A percentile compares a stretch with the other conserved stretches of the same genome.
phyloP scores from a whole-genome alignment of 2,797 vertebrate genomes.

The Danio tinwini region DNA sequence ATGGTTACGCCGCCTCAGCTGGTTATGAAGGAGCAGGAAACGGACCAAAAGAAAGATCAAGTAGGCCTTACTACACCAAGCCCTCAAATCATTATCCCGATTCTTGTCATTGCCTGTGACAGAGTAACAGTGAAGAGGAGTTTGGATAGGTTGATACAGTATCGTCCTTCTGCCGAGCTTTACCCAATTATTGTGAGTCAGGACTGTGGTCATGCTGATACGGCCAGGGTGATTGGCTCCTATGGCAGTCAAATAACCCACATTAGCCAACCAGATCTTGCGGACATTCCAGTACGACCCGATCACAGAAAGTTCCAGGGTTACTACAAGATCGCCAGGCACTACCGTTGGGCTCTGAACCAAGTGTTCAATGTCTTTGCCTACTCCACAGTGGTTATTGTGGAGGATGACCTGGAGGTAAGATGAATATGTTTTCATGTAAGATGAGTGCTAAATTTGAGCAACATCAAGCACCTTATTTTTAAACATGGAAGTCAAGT shows the following conservation, averaged over 20 bases:
- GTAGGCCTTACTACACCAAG: conserved; percentile 32
- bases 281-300: conserved; percentile 80
- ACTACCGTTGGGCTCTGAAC: conserved; percentile 93
- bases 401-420: conserved; percentile 94
- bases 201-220: conserved; percentile 93
- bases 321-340: conserved; percentile 90
- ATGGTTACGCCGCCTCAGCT: conserved; percentile 39
- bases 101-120: conserved; percentile 93
- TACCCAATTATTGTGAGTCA: conserved; percentile 93
- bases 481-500: no score
- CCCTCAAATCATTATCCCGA: conserved; percentile 78
- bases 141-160: conserved; percentile 87
- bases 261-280: conserved; percentile 87
- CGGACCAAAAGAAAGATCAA: conserved; percentile 16
- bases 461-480: background rate
- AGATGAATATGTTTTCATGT: conserved; percentile 43
- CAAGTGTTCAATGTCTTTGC: conserved; percentile 85
- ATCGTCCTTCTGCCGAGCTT: conserved; percentile 83
- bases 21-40: conserved; percentile 28
- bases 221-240: conserved; percentile 84
- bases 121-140: conserved; percentile 90
- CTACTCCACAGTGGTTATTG: conserved; percentile 87
- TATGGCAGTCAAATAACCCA: conserved; percentile 86
- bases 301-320: conserved; percentile 96
- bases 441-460: background rate